A percentile compares a stretch with the other conserved stretches of the same genome.
Conservation (phyloP, 2,113 vertebrate species). For the Melanerpes aurifrons region DNA sequence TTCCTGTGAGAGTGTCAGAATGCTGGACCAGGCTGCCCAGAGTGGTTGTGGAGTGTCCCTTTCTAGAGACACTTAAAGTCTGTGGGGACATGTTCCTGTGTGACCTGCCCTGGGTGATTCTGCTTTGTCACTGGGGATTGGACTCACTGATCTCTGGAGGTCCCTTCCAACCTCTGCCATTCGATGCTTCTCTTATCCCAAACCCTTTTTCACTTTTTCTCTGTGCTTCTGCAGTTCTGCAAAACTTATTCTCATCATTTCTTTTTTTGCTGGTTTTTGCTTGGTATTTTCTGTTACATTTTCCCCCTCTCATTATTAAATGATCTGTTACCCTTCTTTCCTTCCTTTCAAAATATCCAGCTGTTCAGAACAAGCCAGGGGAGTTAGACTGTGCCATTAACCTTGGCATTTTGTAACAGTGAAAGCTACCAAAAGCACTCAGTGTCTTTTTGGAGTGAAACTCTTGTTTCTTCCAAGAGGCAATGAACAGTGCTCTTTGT, state of each 20-base stretch:
- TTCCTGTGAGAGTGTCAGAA: too few species aligned
- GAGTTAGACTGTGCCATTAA: background rate
- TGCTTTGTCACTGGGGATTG: too few species aligned
- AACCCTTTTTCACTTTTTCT: background rate
- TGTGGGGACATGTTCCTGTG: too few species aligned
- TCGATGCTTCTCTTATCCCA: background rate
- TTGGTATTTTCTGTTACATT: background rate
- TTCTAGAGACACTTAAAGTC: too few species aligned
- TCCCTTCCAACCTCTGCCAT: too few species aligned
- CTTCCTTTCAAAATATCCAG: background rate
- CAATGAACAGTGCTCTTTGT: background rate
- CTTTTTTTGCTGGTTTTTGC: background rate
- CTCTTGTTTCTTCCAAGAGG: background rate
- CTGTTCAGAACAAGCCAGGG: background rate
- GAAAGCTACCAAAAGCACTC: background rate
- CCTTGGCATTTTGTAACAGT: background rate
- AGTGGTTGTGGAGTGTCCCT: too few species aligned
- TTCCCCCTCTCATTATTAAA: background rate
- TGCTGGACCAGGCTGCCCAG: too few species aligned
- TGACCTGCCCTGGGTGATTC: too few species aligned
- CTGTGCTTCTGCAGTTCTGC: background rate
- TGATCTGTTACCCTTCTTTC: background rate
- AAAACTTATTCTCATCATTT: background rate
- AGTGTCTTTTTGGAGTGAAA: background rate
- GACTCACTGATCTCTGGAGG: too few species aligned